Base-by-base conservation (phyloP, 2,113 vertebrate genomes). In the Lepus americanus region DNA sequence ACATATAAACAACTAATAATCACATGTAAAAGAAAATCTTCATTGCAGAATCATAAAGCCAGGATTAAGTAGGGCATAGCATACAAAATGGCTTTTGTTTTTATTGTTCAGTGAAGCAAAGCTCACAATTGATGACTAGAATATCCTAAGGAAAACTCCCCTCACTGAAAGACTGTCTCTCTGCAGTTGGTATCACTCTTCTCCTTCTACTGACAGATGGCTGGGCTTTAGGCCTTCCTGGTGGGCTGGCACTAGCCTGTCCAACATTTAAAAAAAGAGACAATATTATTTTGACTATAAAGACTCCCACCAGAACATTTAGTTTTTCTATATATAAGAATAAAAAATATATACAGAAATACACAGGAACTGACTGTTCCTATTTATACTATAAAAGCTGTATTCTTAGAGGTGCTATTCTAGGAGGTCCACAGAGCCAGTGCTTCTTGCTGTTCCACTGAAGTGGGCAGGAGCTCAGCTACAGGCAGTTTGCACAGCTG, bases 401-500 rank as follows among this genome's bases (percentile, higher is more conserved):
- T 81, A 80, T 90, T 97, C 87, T 87, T 94, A 81, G 90, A 92
- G 74, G 0, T 59, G 27, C 59, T 88, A 67, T 92, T 95, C 55
- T 80, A 51, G 36, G 49, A 44, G 81, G 9, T 9, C n/a, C 72
- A 51, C 59, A 39, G 33, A 89, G 49, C 31, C 83, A 70, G 17
- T 20, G 17, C 1, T 73, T 64, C 69, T 86, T 85, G 64, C 69
- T 93, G 23, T 87, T 66, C 36, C 72, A 49, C 59, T 92, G 20
- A 70, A 44, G 27, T 77, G 44, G 55, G 59, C 96, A 97, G 92
- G 81, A 94, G 93, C 79, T 97, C 96, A 97, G 81, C 97, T 81
- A 81, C 27, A 5, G 94, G 96, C 33, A 70, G 11, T 92, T 97
- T 97, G 92, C 97, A 98, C 95, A 97, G 97, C 97, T 89, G 96